phyloP scores from a whole-genome alignment of 2,797 vertebrate species.

The Betta splendens region DNA sequence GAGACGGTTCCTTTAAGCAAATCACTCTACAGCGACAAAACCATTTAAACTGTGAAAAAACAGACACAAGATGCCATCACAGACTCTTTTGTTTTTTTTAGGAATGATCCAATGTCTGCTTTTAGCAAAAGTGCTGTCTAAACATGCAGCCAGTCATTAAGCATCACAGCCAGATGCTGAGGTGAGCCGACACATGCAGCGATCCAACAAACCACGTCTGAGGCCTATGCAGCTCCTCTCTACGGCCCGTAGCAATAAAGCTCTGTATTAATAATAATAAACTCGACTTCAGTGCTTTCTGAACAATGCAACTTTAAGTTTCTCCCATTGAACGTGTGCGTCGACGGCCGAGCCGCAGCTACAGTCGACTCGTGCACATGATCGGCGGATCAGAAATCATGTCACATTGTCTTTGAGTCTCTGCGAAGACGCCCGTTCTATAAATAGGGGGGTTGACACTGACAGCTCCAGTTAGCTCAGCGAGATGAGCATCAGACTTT shows the following conservation, averaged over 20 bases:
- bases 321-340: neutral
- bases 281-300: too few species aligned
- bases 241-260: too few species aligned
- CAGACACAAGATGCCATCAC: too few species aligned
- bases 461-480: constrained; percentile 74
- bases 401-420: constrained; percentile 67
- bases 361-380: constrained; percentile 23
- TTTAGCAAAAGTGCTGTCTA: neutral
- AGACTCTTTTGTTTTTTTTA: neutral
- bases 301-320: too few species aligned
- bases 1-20: too few species aligned
- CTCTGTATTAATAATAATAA: too few species aligned
- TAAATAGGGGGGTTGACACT: constrained; percentile 74
- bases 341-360: neutral
- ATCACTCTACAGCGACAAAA: too few species aligned
- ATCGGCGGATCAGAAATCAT: constrained; percentile 58
- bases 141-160: constrained; percentile 57
- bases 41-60: too few species aligned
- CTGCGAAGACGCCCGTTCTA: constrained; percentile 64
- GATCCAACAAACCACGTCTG: constrained; percentile 15
- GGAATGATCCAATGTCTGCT: constrained; percentile 11
- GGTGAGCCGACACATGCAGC: constrained; percentile 66
- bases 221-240: neutral
- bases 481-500: constrained; percentile 66
- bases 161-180: constrained; percentile 12